These are phyloP conservation scores for Apamea epomidion DNA, from an alignment of 2,888 invertebrate genomes.

Conservation along the genomic window DNA sequence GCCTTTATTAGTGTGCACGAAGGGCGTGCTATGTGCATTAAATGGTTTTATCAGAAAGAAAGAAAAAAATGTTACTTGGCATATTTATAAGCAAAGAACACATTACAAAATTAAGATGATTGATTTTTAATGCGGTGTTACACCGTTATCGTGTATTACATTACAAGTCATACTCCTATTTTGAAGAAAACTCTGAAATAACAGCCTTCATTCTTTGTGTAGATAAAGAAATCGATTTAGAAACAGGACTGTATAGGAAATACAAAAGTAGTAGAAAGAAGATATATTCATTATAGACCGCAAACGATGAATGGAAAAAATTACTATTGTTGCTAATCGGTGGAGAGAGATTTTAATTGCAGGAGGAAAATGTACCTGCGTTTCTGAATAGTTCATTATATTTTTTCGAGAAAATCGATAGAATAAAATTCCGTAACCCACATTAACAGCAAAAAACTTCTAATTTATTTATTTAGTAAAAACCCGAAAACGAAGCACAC, in stretches of 20 bases:
- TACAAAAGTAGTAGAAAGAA: not conserved
- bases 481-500: conserved; percentile 63
- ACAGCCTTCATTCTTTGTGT: not conserved
- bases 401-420: not conserved
- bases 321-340: not conserved
- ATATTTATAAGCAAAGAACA: not conserved
- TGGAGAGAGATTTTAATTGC: not conserved
- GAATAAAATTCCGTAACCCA: not conserved
- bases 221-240: not conserved
- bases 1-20: conserved; percentile 79
- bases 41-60: not conserved
- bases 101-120: not conserved
- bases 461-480: not conserved
- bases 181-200: not conserved
- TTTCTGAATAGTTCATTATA: not conserved
- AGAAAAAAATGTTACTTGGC: not conserved
- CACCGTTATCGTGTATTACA: not conserved
- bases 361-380: conserved; percentile 6
- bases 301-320: too few relatives aligned
- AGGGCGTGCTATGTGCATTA: conserved; percentile 72
- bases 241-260: conserved; percentile 5
- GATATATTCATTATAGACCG: not conserved
- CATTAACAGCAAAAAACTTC: not conserved
- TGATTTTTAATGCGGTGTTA: not conserved
- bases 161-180: not conserved